phyloP scores from a whole-genome alignment of 2,113 vertebrate genomes.

The Tetrax tetrax region DNA sequence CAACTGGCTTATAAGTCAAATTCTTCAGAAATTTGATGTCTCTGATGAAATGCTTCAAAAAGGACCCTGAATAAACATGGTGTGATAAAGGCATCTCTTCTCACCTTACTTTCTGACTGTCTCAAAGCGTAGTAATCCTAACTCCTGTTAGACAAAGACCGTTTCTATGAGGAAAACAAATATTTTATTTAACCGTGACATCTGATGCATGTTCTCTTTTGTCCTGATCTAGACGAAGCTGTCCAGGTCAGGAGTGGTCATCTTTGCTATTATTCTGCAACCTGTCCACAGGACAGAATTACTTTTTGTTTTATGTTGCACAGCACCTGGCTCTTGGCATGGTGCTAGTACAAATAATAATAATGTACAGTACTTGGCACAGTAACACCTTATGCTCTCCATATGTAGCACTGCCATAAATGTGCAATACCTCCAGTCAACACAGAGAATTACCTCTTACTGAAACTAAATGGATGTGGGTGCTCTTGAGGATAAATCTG shows the following conservation, averaged over 20 bases:
- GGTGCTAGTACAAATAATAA: slow-evolving; percentile 64
- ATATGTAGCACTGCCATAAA: slow-evolving; percentile 40
- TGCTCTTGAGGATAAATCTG: slow-evolving; percentile 35
- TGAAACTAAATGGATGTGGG: slow-evolving; percentile 12
- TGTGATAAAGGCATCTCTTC: not conserved
- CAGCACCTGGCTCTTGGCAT: slow-evolving; percentile 1
- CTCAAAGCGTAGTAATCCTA: not conserved
- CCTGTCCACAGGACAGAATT: slow-evolving; percentile 40
- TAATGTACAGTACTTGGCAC: slow-evolving; percentile 47
- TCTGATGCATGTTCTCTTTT: not conserved
- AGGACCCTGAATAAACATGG: not conserved
- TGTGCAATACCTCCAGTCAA: slow-evolving; percentile 20
- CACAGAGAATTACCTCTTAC: not conserved
- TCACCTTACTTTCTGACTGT: not conserved
- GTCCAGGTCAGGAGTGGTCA: slow-evolving; percentile 36
- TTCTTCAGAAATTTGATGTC: not conserved
- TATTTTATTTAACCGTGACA: not conserved
- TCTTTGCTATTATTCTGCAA: slow-evolving; percentile 57
- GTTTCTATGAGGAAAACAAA: not conserved
- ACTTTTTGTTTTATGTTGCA: slow-evolving; percentile 68
- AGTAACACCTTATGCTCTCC: not conserved
- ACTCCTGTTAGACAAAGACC: not conserved
- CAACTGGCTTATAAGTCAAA: not conserved
- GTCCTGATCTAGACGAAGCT: slow-evolving; percentile 39
- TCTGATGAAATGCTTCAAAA: not conserved